These are phyloP conservation scores for Aphis gossypii DNA, from an alignment of 1,140 invertebrate species.

Conservation along the genomic window DNA sequence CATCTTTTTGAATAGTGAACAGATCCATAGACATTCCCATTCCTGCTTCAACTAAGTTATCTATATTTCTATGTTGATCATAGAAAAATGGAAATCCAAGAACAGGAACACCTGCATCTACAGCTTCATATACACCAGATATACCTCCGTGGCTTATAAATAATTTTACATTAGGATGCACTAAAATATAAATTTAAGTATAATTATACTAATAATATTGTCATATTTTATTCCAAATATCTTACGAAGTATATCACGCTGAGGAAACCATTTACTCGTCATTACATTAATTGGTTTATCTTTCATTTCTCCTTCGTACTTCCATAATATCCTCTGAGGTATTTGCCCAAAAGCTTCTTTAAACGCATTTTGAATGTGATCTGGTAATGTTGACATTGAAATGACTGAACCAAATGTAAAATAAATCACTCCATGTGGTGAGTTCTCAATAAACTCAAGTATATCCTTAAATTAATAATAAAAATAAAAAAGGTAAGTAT, in stretches of 20 bases:
- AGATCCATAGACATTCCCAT: slow-evolving; percentile 63
- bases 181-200: slow-evolving; percentile 62
- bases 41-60: slow-evolving; percentile 61
- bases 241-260: slow-evolving; percentile 69
- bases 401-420: slow-evolving; percentile 73
- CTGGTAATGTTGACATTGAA: slow-evolving; percentile 64
- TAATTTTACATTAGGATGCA: slow-evolving; percentile 72
- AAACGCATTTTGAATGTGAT: slow-evolving; percentile 69
- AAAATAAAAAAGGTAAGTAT: neutral
- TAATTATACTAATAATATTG: neutral
- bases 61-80: slow-evolving; percentile 69
- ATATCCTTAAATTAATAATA: slow-evolving; percentile 66
- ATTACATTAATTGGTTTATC: slow-evolving; percentile 68
- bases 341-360: slow-evolving; percentile 69
- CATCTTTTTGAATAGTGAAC: slow-evolving; percentile 63
- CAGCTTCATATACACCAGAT: slow-evolving; percentile 73
- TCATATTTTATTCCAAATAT: slow-evolving; percentile 37
- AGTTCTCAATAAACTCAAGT: slow-evolving; percentile 69
- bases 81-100: slow-evolving; percentile 73
- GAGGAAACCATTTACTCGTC: slow-evolving; percentile 71
- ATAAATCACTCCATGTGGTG: slow-evolving; percentile 72
- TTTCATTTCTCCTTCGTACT: slow-evolving; percentile 68
- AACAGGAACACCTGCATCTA: slow-evolving; percentile 74
- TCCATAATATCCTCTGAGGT: slow-evolving; percentile 71
- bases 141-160: slow-evolving; percentile 78